These are phyloP conservation scores for Oscheius sp. DNA, from an alignment of 1,140 invertebrate species.

Conservation along the genomic window DNA sequence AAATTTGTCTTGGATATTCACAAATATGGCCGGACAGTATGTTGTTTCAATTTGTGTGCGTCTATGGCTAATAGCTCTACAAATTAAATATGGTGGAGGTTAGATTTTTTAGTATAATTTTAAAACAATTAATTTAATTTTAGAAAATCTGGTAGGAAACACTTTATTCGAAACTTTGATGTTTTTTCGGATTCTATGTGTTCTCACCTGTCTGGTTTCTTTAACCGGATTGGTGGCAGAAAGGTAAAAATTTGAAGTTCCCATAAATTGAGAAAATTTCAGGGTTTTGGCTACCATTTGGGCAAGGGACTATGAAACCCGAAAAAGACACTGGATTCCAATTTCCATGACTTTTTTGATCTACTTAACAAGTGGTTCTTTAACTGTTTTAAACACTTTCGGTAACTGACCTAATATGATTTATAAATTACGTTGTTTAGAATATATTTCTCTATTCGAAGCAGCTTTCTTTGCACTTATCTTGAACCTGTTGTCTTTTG, in stretches of 20 bases:
- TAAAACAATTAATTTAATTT: not conserved
- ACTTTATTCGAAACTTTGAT: not conserved
- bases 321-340: not conserved
- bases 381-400: too few species aligned
- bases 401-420: too few species aligned
- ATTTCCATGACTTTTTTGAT: not conserved
- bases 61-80: not conserved
- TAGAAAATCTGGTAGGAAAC: not conserved
- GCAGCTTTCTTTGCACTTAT: too few species aligned
- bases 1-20: conserved; percentile 1
- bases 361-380: not conserved
- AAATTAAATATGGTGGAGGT: not conserved
- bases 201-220: not conserved
- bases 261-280: not conserved
- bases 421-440: too few species aligned
- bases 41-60: not conserved
- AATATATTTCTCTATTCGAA: too few species aligned
- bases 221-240: not conserved
- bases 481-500: too few species aligned
- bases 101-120: not conserved
- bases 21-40: not conserved
- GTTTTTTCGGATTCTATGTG: not conserved
- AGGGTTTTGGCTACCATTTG: not conserved
- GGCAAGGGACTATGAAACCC: not conserved
- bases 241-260: not conserved